Base-by-base conservation (phyloP, 2,797 vertebrate genomes). In the Betta splendens region DNA sequence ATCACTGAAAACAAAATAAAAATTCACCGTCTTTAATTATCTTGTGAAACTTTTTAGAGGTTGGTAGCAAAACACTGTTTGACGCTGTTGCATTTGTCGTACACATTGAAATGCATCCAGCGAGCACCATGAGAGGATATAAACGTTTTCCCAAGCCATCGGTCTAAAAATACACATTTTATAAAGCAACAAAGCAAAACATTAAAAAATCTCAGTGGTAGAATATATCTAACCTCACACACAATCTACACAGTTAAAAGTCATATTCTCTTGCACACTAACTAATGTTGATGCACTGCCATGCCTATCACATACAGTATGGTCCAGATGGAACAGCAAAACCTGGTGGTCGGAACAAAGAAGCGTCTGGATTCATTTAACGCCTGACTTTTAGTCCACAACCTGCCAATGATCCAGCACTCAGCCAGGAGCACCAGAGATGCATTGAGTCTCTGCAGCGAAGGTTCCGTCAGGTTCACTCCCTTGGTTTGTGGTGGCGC, bases 401-500 rank as follows among this genome's bases (percentile, higher is more conserved):
- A 43, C 45, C 77, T 49, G 62, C 56, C 5, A 29, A 20, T 64
- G 37, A 33, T 40, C 63, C 60, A 66, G 51, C 32, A 9, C 76
- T 83, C 64, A 8, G 51, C 85, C 75, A 72, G 82, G 80, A 86
- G 80, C 72, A 11, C 59, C 10, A 47, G 57, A 56, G 51, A 64
- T 60, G 67, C 69, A 64, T 71, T 81, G 68, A 66, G 53, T 79
- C 58, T 61, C 62, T 73, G 58, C 26, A 49, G 64, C 32, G 1
- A 45, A 56, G 50, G 7, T 49, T 15, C 38, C 42, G 15, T 11
- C 12, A n/a, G 50, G 46, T 48, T 86, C 42, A 84, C 72, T 74
- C 31, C 63, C 40, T 86, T 35, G 71, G 69, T 54, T 75, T 89
- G 50, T 55, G 66, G 55, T 83, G 86, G 66, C 58, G 84, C 69